Conservation (phyloP, 2,797 vertebrate genomes). For the Arrhamphus sclerolepis region DNA sequence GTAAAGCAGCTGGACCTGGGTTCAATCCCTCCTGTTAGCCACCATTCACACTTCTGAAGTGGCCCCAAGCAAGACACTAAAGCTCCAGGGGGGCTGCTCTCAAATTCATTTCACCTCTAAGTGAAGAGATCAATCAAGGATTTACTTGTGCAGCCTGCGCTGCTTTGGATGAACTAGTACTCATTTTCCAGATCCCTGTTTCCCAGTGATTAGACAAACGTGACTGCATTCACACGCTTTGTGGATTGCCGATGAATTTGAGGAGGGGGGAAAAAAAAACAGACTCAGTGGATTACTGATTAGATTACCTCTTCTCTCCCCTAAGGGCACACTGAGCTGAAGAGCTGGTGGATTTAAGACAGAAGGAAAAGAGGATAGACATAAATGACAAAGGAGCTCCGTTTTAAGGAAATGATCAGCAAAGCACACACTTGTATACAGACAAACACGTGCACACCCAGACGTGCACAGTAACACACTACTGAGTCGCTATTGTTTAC, state of each 20-base stretch:
- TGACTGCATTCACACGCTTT: conserved; percentile 35
- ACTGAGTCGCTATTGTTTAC: conserved; percentile 50
- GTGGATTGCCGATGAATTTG: conserved; percentile 6
- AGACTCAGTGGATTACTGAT: conserved; percentile 54
- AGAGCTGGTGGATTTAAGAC: conserved; percentile 49
- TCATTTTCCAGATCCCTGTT: conserved; percentile 20
- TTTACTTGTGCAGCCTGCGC: conserved; percentile 15
- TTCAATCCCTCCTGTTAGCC: conserved; percentile 10
- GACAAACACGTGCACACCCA: not conserved
- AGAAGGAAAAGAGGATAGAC: conserved; percentile 36
- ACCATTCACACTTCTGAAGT: conserved; percentile 6
- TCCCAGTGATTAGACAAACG: conserved; percentile 52
- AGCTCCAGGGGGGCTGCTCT: conserved; percentile 6
- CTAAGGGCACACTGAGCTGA: conserved; percentile 34
- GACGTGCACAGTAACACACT: conserved; percentile 10
- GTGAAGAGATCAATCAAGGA: conserved; percentile 12
- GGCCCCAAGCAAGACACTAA: conserved; percentile 16
- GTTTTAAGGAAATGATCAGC: conserved; percentile 40
- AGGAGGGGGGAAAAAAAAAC: conserved; percentile 3
- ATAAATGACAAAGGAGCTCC: conserved; percentile 45
- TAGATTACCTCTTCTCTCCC: conserved; percentile 53
- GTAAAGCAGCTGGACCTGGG: not conserved
- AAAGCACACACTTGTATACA: conserved; percentile 25
- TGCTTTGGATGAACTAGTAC: conserved; percentile 20
- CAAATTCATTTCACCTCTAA: conserved; percentile 18